phyloP scores from a whole-genome alignment of 2,113 vertebrate genomes.

The Passerina amoena region DNA sequence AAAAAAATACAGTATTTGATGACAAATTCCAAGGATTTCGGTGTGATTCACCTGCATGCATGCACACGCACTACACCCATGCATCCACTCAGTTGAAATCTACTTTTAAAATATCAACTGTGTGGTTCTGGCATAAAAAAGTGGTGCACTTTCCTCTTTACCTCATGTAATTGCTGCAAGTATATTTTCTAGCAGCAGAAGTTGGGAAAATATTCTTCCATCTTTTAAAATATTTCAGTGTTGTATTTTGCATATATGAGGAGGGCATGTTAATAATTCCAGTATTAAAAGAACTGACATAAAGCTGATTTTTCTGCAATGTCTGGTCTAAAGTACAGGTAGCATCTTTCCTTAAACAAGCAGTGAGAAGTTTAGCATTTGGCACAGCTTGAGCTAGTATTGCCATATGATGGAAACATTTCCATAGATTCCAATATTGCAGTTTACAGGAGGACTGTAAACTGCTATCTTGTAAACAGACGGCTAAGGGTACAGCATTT shows the following conservation, averaged over 20 bases:
- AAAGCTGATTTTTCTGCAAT: not conserved
- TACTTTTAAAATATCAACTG: not conserved
- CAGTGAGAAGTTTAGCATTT: not conserved
- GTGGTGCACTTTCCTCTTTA: not conserved
- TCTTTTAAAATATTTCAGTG: not conserved
- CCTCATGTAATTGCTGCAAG: not conserved
- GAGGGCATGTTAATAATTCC: not conserved
- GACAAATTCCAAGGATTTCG: not conserved
- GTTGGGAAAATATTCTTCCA: not conserved
- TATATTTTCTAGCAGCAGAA: not conserved
- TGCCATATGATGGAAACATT: not conserved
- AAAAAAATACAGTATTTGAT: accelerated
- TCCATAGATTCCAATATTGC: not conserved
- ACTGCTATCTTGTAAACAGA: not conserved
- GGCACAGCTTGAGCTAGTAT: not conserved
- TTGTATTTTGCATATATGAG: not conserved
- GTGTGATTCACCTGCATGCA: not conserved
- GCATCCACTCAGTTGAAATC: not conserved
- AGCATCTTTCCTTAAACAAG: not conserved
- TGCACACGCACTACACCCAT: no score
- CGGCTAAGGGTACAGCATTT: not conserved
- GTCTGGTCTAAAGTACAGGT: not conserved
- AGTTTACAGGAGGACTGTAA: not conserved
- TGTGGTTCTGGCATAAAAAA: not conserved
- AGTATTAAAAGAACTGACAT: not conserved